These are phyloP conservation scores for Nesogale talazaci DNA, from an alignment of 2,113 vertebrate species.

Conservation along the genomic window DNA sequence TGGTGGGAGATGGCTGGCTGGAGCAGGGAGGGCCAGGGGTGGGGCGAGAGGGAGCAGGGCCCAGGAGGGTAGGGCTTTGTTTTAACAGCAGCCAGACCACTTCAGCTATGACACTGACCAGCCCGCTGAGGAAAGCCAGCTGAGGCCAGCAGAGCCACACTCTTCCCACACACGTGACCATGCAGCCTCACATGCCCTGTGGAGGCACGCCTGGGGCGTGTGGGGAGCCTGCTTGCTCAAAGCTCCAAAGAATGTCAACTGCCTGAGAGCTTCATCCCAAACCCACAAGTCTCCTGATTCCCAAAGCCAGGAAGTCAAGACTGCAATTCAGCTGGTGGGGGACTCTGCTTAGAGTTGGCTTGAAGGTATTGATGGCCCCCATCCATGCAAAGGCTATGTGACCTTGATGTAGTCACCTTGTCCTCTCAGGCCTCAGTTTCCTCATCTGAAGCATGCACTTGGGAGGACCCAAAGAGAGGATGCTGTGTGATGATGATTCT, in stretches of 20 bases:
- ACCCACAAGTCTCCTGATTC: background rate
- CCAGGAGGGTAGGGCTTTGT: background rate
- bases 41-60: background rate
- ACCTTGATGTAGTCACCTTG: background rate
- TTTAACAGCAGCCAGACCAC: conserved; percentile 6
- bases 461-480: conserved; percentile 23
- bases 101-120: background rate
- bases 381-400: background rate
- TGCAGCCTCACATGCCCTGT: background rate
- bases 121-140: background rate
- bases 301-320: background rate
- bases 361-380: background rate
- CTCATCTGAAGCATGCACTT: background rate
- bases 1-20: background rate
- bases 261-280: background rate
- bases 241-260: background rate
- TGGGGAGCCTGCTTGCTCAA: background rate
- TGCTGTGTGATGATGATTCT: background rate
- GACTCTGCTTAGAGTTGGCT: background rate
- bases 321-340: background rate
- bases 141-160: conserved; percentile 7
- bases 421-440: background rate
- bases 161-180: conserved; percentile 15
- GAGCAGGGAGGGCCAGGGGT: background rate
- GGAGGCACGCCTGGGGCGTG: background rate